These are phyloP conservation scores for Pseudochaenichthys georgianus DNA, from an alignment of 2,797 vertebrate species.

Conservation along the genomic window DNA sequence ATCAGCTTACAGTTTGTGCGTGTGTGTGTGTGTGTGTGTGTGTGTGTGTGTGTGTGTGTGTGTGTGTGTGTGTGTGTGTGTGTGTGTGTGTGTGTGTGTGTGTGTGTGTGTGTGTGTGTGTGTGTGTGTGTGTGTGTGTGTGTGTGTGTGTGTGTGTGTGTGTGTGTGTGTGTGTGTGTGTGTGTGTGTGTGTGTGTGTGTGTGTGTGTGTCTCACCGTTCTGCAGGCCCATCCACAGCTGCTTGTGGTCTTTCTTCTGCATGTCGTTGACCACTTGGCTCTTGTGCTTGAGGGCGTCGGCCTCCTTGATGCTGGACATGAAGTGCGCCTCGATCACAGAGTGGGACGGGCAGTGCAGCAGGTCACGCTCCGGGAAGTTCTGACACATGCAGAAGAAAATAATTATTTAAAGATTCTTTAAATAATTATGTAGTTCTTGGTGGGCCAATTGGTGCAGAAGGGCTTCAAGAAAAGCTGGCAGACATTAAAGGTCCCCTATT, in stretches of 20 bases:
- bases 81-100: slow-evolving; percentile 4
- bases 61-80: background rate
- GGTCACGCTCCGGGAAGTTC: slow-evolving; percentile 95
- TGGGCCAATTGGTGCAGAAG: background rate
- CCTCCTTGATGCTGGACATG: slow-evolving; percentile 99
- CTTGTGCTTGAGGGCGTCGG: slow-evolving; percentile 99
- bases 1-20: too few species aligned
- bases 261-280: slow-evolving; percentile 98
- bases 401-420: background rate
- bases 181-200: slow-evolving; percentile 9
- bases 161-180: background rate
- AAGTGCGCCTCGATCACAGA: slow-evolving; percentile 97
- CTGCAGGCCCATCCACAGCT: slow-evolving; percentile 99
- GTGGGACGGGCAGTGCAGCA: slow-evolving; percentile 94
- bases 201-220: slow-evolving; percentile 86
- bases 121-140: background rate
- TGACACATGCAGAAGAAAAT: slow-evolving; percentile 62
- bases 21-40: too few species aligned
- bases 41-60: too few species aligned
- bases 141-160: slow-evolving; percentile 7
- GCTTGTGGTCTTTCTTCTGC: slow-evolving; percentile 99
- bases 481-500: background rate
- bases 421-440: too few species aligned
- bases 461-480: background rate
- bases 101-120: slow-evolving; percentile 8